A percentile compares a stretch with the other conserved stretches of the same genome.
Conservation (phyloP, 2,888 invertebrate species). For the Pristionchus fissidentatus region DNA sequence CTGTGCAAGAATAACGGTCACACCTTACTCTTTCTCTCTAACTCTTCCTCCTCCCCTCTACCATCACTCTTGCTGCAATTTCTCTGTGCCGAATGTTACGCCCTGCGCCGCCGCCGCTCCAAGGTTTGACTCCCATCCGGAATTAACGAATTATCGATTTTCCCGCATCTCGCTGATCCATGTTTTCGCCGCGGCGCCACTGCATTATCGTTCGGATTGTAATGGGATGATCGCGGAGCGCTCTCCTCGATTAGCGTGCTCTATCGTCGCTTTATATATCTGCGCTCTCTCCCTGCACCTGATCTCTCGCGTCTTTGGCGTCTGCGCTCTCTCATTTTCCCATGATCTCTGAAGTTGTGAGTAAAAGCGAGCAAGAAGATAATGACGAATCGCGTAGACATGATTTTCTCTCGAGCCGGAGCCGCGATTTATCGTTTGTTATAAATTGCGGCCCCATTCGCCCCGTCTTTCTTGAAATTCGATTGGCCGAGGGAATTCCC, state of each 20-base stretch:
- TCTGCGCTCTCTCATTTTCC: neutral
- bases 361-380: neutral
- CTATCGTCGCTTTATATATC: neutral
- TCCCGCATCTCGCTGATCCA: too few relatives aligned
- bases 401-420: too few relatives aligned
- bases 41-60: neutral
- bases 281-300: too few relatives aligned
- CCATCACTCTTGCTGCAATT: neutral
- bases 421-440: too few relatives aligned
- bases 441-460: too few relatives aligned
- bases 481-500: too few relatives aligned
- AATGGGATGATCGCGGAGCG: conserved; percentile 34
- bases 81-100: conserved; percentile 20
- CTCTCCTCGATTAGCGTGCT: neutral
- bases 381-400: too few relatives aligned
- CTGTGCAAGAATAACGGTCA: neutral
- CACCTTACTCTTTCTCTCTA: conserved; percentile 18
- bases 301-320: too few relatives aligned
- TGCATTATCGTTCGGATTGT: neutral
- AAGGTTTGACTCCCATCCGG: neutral
- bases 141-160: conserved; percentile 16
- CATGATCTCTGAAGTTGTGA: neutral
- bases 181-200: too few relatives aligned
- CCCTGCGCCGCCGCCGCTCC: neutral
- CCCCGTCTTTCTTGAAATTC: too few relatives aligned